phyloP scores from a whole-genome alignment of 2,113 vertebrate species.

The Chaetorhynchus papuensis region DNA sequence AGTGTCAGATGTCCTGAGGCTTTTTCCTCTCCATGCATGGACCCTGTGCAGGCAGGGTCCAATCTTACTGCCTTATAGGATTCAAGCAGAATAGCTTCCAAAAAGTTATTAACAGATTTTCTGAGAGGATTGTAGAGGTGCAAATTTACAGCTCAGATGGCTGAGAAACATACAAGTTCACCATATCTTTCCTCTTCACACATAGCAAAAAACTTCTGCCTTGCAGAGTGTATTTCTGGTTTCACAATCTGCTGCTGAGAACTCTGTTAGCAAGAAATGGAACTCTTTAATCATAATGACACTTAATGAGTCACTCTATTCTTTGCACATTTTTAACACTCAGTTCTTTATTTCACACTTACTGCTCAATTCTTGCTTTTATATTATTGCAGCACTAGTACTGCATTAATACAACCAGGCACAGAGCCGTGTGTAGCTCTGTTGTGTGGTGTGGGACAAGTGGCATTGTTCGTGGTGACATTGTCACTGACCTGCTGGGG shows the following conservation, averaged over 20 bases:
- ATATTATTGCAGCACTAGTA: not conserved
- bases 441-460: not conserved
- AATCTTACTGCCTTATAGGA: not conserved
- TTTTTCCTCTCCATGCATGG: not conserved
- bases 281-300: conserved; percentile 61
- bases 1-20: not conserved
- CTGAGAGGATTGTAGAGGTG: conserved; percentile 36
- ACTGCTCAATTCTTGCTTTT: conserved; percentile 64
- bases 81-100: conserved; percentile 12
- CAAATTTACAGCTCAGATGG: conserved; percentile 63
- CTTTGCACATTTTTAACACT: conserved; percentile 56
- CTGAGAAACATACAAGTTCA: conserved; percentile 60
- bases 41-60: not conserved
- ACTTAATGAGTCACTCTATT: conserved; percentile 59
- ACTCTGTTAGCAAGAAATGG: conserved; percentile 59
- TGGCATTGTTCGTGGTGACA: not conserved
- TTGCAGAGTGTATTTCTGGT: conserved; percentile 58
- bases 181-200: conserved; percentile 62
- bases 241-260: conserved; percentile 65
- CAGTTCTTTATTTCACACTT: conserved; percentile 64
- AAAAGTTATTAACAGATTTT: conserved; percentile 65
- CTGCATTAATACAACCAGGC: not conserved
- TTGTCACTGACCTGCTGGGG: not conserved
- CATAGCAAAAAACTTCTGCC: conserved; percentile 60
- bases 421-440: not conserved